Percentiles rank a stretch among this genome's conserved stretches.
Evolutionary conservation across 1,140 invertebrate genomes (phyloP).

Genomic region (Drosophila repletoides): DNA sequence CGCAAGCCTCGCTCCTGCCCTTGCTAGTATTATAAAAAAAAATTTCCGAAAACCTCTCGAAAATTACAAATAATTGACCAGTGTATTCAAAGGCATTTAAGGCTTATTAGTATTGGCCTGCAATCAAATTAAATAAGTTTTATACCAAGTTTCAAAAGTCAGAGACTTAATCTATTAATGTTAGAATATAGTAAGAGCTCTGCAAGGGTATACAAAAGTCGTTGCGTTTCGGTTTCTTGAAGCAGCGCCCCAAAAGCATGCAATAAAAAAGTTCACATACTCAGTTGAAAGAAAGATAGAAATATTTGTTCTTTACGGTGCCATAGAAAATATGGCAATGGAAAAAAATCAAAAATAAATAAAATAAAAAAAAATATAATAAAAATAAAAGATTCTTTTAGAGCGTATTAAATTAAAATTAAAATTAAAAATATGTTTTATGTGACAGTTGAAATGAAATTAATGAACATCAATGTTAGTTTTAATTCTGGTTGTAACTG

Average conservation of each 20-base stretch:
- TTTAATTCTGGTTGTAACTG: slow-evolving; percentile 78
- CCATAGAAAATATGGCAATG: slow-evolving; percentile 27
- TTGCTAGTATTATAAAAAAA: too few species aligned
- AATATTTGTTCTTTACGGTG: slow-evolving; percentile 1
- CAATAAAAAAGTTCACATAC: neutral
- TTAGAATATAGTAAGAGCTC: neutral
- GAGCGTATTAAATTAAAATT: slow-evolving; percentile 18
- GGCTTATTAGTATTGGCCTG: too few species aligned
- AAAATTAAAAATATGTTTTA: slow-evolving; percentile 20
- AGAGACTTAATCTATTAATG: neutral
- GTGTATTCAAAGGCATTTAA: too few species aligned
- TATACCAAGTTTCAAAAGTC: neutral
- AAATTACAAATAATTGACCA: too few species aligned
- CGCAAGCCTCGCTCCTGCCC: too few species aligned
- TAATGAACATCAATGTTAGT: slow-evolving; percentile 53
- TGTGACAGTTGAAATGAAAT: slow-evolving; percentile 32
- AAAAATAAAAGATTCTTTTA: slow-evolving; percentile 34
- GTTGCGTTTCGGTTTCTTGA: neutral
- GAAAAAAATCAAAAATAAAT: neutral
- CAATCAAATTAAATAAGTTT: neutral
- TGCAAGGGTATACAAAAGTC: neutral
- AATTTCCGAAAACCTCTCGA: too few species aligned
- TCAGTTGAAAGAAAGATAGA: neutral
- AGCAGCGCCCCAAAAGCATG: slow-evolving; percentile 28
- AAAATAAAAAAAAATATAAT: slow-evolving; percentile 6